Evolutionary conservation across 2,888 invertebrate species (phyloP).

Genomic region (Phaonia tiefii): DNA sequence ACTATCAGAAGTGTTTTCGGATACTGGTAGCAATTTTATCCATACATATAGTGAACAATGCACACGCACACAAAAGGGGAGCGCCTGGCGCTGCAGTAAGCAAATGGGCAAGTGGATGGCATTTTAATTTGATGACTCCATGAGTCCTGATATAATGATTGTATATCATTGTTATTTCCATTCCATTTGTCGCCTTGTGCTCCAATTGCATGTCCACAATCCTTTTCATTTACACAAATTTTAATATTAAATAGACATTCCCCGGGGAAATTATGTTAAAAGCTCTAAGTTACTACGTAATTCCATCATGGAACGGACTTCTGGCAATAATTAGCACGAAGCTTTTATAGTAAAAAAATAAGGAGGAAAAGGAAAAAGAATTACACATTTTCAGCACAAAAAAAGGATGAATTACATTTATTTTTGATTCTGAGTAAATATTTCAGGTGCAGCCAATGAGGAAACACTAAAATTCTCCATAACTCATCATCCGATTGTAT

Average conservation of each 20-base stretch:
- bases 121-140: not conserved
- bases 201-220: constrained; percentile 52
- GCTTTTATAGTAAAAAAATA: not conserved
- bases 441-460: not conserved
- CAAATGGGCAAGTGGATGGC: too few species aligned
- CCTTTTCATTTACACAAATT: constrained; percentile 43
- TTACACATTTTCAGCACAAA: not conserved
- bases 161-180: not conserved
- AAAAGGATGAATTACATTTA: constrained; percentile 14
- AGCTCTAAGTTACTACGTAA: not conserved
- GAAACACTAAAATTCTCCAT: too few species aligned
- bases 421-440: constrained; percentile 15
- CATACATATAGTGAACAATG: not conserved
- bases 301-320: too few species aligned
- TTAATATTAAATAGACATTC: constrained; percentile 46
- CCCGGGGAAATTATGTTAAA: constrained; percentile 55
- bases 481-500: too few species aligned
- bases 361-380: constrained; percentile 21
- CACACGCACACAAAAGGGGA: not conserved
- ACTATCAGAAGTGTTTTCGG: too few species aligned
- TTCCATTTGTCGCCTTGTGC: constrained; percentile 13
- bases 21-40: too few species aligned
- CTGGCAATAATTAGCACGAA: constrained; percentile 51
- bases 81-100: not conserved
- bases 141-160: not conserved